Conservation (phyloP, 1,140 invertebrate species). For the Holotrichia oblita region DNA sequence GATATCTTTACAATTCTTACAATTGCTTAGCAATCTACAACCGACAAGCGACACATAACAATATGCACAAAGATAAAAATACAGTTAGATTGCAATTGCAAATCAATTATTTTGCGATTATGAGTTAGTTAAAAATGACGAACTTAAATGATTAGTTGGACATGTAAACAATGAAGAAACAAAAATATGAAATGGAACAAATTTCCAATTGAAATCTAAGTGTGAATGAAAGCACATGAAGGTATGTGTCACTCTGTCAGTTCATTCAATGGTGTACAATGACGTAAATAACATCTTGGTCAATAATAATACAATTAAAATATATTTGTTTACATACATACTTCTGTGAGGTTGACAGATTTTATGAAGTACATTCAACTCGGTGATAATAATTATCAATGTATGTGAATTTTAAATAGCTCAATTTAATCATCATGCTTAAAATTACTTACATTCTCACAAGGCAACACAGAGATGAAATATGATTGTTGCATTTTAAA, state of each 20-base stretch:
- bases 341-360: slow-evolving; percentile 28
- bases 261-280: background rate
- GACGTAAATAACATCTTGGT: slow-evolving; percentile 35
- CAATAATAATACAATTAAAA: slow-evolving; percentile 14
- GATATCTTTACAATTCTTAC: slow-evolving; percentile 12
- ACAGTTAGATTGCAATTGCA: background rate
- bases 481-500: background rate
- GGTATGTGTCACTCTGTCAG: slow-evolving; percentile 17
- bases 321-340: slow-evolving; percentile 15
- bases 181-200: background rate
- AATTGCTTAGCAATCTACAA: background rate
- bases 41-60: slow-evolving; percentile 13
- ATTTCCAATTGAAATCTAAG: background rate
- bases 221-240: background rate
- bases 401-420: background rate
- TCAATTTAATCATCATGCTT: slow-evolving; percentile 11
- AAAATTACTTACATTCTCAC: background rate
- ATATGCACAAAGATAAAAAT: background rate
- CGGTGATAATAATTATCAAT: background rate
- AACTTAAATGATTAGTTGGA: no score
- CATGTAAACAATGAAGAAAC: no score
- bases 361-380: slow-evolving; percentile 23
- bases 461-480: slow-evolving; percentile 13
- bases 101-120: background rate
- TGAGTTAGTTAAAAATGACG: no score